phyloP scores from a whole-genome alignment of 2,888 invertebrate species.

The Drepanosiphum platanoidis region DNA sequence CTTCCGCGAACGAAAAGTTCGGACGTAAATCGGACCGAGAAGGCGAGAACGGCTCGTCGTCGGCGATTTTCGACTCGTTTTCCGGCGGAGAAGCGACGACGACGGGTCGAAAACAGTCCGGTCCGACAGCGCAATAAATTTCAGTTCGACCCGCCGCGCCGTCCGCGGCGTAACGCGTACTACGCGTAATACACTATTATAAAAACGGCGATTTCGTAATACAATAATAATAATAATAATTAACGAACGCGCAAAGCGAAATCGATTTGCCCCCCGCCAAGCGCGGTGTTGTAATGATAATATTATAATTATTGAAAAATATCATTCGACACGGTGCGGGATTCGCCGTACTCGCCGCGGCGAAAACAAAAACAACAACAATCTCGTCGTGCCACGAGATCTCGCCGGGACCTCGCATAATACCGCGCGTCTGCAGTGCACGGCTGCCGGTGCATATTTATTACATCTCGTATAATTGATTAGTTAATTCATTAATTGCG shows the following conservation, averaged over 20 bases:
- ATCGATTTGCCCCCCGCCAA: too few species aligned
- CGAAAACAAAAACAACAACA: neutral
- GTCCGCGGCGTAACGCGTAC: too few species aligned
- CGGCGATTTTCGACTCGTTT: too few species aligned
- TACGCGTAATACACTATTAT: too few species aligned
- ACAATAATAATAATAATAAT: neutral
- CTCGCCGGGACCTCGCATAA: neutral
- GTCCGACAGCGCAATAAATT: too few species aligned
- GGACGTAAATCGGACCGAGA: neutral
- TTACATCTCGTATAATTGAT: conserved; percentile 48
- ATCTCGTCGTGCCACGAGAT: neutral
- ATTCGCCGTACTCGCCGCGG: neutral
- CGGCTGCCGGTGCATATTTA: neutral
- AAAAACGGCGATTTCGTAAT: too few species aligned
- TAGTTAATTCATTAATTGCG: conserved; percentile 59
- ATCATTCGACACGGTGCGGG: too few species aligned
- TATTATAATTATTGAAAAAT: neutral
- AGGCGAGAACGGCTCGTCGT: too few species aligned
- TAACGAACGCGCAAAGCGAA: too few species aligned
- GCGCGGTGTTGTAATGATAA: neutral
- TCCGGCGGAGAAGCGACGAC: neutral
- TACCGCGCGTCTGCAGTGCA: too few species aligned
- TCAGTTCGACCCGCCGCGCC: too few species aligned
- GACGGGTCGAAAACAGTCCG: neutral
- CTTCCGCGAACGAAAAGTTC: too few species aligned